These are phyloP conservation scores for Cataglyphis hispanica DNA, from an alignment of 1,140 invertebrate genomes.

Conservation along the genomic window DNA sequence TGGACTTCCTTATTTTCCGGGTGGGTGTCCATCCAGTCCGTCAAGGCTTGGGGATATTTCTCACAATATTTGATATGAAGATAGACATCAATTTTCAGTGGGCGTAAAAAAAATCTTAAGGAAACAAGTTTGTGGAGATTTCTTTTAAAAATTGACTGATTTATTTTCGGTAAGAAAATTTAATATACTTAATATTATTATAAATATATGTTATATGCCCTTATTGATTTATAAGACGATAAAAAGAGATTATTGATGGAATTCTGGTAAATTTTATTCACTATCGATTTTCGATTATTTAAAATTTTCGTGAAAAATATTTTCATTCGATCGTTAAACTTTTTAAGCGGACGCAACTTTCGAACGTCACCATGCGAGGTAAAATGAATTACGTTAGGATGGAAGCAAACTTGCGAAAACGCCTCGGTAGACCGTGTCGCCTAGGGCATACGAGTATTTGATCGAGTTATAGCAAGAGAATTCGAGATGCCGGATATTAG, in stretches of 20 bases:
- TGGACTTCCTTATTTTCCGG: not conserved
- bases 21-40: not conserved
- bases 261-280: not conserved
- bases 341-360: slow-evolving; percentile 32
- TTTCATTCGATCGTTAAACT: slow-evolving; percentile 11
- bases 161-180: not conserved
- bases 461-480: slow-evolving; percentile 36
- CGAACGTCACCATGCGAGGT: slow-evolving; percentile 26
- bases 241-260: slow-evolving; percentile 16
- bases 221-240: slow-evolving; percentile 3
- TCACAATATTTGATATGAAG: not conserved
- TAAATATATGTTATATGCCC: not conserved
- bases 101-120: not conserved
- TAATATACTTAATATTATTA: not conserved
- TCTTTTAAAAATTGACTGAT: not conserved
- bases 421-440: slow-evolving; percentile 13
- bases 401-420: slow-evolving; percentile 34
- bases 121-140: not conserved
- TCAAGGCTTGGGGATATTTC: not conserved
- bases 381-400: slow-evolving; percentile 40
- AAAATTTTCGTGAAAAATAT: slow-evolving; percentile 4
- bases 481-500: slow-evolving; percentile 53
- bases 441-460: slow-evolving; percentile 27
- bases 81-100: not conserved
- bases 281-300: not conserved